Evolutionary conservation across 2,797 vertebrate genomes (phyloP).

Genomic region (Acanthurus leucopareius): DNA sequence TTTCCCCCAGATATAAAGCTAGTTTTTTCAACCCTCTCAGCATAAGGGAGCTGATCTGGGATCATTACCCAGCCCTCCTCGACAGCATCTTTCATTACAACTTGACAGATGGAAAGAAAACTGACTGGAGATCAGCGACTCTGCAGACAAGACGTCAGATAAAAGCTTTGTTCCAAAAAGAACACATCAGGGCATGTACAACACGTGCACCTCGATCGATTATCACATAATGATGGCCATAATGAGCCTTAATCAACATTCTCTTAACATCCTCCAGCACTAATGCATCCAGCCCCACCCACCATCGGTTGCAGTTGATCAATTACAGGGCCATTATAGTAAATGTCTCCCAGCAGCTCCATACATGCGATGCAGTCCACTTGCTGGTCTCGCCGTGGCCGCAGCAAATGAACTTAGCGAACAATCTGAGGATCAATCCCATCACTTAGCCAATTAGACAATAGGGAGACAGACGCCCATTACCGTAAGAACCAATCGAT

Average conservation of each 20-base stretch:
- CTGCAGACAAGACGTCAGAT: slow-evolving; percentile 51
- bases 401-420: slow-evolving; percentile 83
- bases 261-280: slow-evolving; percentile 71
- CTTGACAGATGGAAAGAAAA: slow-evolving; percentile 31
- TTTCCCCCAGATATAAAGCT: slow-evolving; percentile 17
- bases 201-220: slow-evolving; percentile 62
- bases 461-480: slow-evolving; percentile 86
- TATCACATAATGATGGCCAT: slow-evolving; percentile 68
- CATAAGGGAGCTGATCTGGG: slow-evolving; percentile 32
- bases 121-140: slow-evolving; percentile 38
- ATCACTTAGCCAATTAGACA: slow-evolving; percentile 89
- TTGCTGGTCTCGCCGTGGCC: slow-evolving; percentile 70
- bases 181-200: slow-evolving; percentile 38
- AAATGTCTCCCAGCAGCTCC: slow-evolving; percentile 69
- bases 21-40: slow-evolving; percentile 32
- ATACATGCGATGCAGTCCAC: slow-evolving; percentile 62
- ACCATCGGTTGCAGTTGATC: slow-evolving; percentile 72
- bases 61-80: slow-evolving; percentile 39
- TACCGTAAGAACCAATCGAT: slow-evolving; percentile 86
- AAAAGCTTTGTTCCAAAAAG: slow-evolving; percentile 46
- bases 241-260: slow-evolving; percentile 82
- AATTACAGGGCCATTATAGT: slow-evolving; percentile 82
- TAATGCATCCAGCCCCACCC: slow-evolving; percentile 80
- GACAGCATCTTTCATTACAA: slow-evolving; percentile 39
- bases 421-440: slow-evolving; percentile 86